Conservation (phyloP, 1,140 invertebrate species). For the Periplaneta americana region DNA sequence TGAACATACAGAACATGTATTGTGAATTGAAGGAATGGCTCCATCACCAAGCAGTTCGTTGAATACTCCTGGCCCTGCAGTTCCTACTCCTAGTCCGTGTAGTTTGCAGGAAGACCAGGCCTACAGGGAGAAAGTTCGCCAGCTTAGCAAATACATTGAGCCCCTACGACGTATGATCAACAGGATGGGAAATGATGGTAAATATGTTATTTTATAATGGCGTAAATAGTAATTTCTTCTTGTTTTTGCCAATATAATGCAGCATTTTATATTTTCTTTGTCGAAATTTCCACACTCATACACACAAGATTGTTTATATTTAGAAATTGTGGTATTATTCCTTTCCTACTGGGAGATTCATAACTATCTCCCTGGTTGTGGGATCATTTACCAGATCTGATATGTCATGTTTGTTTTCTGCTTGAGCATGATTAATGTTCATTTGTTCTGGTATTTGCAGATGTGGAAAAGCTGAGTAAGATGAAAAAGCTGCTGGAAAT, state of each 20-base stretch:
- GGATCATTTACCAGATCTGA: no score
- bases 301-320: no score
- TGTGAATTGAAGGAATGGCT: slow-evolving; percentile 48
- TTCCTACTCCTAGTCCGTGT: slow-evolving; percentile 55
- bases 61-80: slow-evolving; percentile 69
- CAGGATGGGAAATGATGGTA: slow-evolving; percentile 77
- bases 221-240: slow-evolving; percentile 33
- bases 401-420: no score
- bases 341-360: no score
- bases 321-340: no score
- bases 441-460: slow-evolving; percentile 36
- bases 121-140: slow-evolving; percentile 86
- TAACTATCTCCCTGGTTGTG: no score
- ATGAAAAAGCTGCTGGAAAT: slow-evolving; percentile 91
- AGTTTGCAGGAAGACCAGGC: slow-evolving; percentile 78
- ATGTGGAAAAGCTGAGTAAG: slow-evolving; percentile 80
- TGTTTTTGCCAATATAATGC: no score
- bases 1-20: no score
- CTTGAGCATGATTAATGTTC: background rate
- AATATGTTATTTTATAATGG: slow-evolving; percentile 35
- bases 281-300: no score
- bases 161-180: slow-evolving; percentile 83
- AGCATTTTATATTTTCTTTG: no score
- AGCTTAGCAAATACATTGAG: slow-evolving; percentile 90
- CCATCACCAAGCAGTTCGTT: slow-evolving; percentile 75